Conservation (phyloP, 2,888 invertebrate genomes). For the Orthosia incerta region DNA sequence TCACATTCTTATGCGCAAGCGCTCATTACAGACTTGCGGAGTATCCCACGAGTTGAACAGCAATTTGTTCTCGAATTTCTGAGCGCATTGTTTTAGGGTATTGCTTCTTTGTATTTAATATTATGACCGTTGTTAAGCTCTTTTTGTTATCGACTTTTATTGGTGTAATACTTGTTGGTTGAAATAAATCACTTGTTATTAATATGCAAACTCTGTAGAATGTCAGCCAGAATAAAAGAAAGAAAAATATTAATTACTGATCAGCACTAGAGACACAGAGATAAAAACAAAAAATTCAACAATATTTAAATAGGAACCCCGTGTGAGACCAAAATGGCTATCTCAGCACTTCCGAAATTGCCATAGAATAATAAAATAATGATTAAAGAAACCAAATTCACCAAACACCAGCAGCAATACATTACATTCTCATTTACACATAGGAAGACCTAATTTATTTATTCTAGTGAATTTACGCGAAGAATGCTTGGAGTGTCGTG, state of each 20-base stretch:
- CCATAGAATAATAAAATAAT: background rate
- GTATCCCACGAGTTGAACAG: constrained; percentile 75
- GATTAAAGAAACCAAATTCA: background rate
- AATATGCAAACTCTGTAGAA: too few species aligned
- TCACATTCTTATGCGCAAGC: constrained; percentile 31
- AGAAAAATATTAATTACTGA: too few species aligned
- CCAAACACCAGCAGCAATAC: background rate
- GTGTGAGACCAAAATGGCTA: too few species aligned
- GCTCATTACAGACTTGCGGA: constrained; percentile 60
- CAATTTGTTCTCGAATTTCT: constrained; percentile 76
- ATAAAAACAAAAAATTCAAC: too few species aligned
- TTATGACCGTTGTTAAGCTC: constrained; percentile 31
- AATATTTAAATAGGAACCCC: too few species aligned
- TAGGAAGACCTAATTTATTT: background rate
- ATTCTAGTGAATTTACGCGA: too few species aligned
- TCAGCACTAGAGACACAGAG: too few species aligned
- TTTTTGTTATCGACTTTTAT: constrained; percentile 20
- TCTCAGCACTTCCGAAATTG: background rate
- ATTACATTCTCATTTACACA: background rate
- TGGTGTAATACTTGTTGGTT: background rate
- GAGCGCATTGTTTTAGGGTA: constrained; percentile 73
- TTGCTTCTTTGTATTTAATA: constrained; percentile 63
- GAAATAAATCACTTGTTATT: background rate
- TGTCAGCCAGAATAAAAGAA: too few species aligned
- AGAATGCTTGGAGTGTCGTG: too few species aligned